A percentile compares a stretch with the other conserved stretches of the same genome.
Evolutionary conservation across 23 tunicate genomes (phyloP).

Genomic region (Botrylloides violaceus): DNA sequence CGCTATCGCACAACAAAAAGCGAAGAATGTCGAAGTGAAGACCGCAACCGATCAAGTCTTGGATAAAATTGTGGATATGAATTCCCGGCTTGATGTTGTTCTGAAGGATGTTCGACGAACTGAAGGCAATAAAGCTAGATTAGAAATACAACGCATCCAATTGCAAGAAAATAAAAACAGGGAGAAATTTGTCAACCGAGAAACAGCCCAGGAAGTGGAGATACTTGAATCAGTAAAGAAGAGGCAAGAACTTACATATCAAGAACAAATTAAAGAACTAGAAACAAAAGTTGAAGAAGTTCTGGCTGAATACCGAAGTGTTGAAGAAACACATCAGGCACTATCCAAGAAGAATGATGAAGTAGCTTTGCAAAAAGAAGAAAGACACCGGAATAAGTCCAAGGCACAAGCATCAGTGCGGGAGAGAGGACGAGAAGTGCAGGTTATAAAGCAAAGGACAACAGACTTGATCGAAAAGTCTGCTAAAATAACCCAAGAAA

Average conservation of each 20-base stretch:
- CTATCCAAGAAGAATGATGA: constrained; percentile 12
- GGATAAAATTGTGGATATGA: neutral
- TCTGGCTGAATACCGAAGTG: neutral
- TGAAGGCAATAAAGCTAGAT: constrained; percentile 56
- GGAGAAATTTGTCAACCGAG: constrained; percentile 39
- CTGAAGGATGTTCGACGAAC: constrained; percentile 35
- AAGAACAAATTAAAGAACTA: constrained; percentile 41
- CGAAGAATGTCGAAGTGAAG: constrained; percentile 54
- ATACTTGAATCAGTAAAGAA: constrained; percentile 23
- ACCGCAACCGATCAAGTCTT: neutral
- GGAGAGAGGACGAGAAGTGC: constrained; percentile 22
- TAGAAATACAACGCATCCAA: constrained; percentile 64
- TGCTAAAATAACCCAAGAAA: constrained; percentile 21
- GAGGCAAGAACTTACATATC: constrained; percentile 24
- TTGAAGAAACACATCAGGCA: constrained; percentile 7
- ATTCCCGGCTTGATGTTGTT: neutral
- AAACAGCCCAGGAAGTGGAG: constrained; percentile 41
- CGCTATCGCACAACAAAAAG: constrained; percentile 32
- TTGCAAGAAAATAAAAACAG: constrained; percentile 37
- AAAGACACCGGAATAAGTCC: neutral
- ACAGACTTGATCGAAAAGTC: constrained; percentile 31
- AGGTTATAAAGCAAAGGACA: constrained; percentile 27
- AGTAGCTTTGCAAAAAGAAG: constrained; percentile 14
- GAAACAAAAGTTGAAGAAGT: constrained; percentile 32
- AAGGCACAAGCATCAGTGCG: constrained; percentile 16